phyloP scores from a whole-genome alignment of 2,888 invertebrate genomes.

The Hydrotaea diabolus region DNA sequence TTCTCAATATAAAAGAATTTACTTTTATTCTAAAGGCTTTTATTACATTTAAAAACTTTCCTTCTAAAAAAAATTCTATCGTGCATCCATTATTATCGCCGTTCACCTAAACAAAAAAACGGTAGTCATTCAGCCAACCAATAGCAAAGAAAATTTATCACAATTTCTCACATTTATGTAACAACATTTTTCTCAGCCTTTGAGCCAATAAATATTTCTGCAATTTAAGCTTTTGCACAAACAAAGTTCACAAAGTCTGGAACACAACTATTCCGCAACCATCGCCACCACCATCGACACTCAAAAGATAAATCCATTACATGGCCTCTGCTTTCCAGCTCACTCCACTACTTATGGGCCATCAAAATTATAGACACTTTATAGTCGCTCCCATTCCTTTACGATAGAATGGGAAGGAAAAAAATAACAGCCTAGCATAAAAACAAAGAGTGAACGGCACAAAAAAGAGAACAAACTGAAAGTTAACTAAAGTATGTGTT shows the following conservation, averaged over 20 bases:
- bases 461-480: conserved; percentile 36
- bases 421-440: conserved; percentile 23
- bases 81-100: too few relatives aligned
- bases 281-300: neutral
- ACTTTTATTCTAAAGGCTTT: too few relatives aligned
- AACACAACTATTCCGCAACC: too few relatives aligned
- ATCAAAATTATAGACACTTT: conserved; percentile 65
- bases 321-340: neutral
- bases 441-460: conserved; percentile 9
- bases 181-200: conserved; percentile 79
- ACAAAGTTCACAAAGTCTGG: neutral
- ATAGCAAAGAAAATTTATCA: conserved; percentile 46
- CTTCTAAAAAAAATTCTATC: too few relatives aligned
- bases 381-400: conserved; percentile 31
- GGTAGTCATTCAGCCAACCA: neutral
- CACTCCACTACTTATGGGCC: neutral
- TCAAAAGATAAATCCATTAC: conserved; percentile 24
- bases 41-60: too few relatives aligned
- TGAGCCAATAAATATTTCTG: conserved; percentile 80
- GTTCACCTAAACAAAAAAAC: too few relatives aligned
- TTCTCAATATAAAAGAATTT: too few relatives aligned
- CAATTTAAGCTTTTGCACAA: conserved; percentile 61
- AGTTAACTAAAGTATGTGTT: conserved; percentile 66
- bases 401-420: neutral
- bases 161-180: conserved; percentile 68